Conservation (phyloP, 1,140 invertebrate genomes). For the Octopus sinensis region DNA sequence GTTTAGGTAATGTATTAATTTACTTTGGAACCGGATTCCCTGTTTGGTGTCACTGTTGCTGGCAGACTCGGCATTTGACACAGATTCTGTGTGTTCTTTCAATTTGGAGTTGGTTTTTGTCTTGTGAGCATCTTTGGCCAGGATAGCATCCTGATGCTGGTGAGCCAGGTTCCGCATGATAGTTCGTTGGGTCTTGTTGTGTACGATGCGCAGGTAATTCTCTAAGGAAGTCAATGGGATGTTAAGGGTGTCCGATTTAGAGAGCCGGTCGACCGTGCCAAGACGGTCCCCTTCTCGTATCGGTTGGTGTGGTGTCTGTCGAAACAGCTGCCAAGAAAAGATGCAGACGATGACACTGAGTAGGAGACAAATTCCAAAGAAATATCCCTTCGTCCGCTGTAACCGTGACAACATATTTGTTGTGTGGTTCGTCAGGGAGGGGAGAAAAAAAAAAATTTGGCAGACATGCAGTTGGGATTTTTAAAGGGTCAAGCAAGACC, state of each 20-base stretch:
- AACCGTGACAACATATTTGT: conserved; percentile 16
- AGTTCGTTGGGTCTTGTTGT: background rate
- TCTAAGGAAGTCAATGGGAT: background rate
- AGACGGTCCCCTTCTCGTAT: background rate
- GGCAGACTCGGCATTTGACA: background rate
- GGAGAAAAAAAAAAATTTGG: too few species aligned
- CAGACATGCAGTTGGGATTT: too few species aligned
- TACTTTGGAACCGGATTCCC: background rate
- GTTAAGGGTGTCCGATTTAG: background rate
- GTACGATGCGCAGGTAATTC: background rate
- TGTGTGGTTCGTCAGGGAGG: background rate
- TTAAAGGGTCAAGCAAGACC: too few species aligned
- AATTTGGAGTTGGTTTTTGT: background rate
- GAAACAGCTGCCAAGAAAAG: conserved; percentile 20
- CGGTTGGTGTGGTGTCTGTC: conserved; percentile 8
- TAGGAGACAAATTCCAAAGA: conserved; percentile 15
- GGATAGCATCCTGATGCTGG: background rate
- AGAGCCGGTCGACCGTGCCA: background rate
- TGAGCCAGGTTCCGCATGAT: background rate
- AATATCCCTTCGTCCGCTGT: conserved; percentile 14
- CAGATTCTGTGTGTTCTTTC: background rate
- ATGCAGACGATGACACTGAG: background rate
- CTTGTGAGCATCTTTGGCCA: background rate
- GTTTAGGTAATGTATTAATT: too few species aligned
- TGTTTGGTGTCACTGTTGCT: background rate